Evolutionary conservation across 1,140 invertebrate genomes (phyloP), one percentile per base, ranked within the genome.

Genomic region (Lasaia peninsularis): DNA sequence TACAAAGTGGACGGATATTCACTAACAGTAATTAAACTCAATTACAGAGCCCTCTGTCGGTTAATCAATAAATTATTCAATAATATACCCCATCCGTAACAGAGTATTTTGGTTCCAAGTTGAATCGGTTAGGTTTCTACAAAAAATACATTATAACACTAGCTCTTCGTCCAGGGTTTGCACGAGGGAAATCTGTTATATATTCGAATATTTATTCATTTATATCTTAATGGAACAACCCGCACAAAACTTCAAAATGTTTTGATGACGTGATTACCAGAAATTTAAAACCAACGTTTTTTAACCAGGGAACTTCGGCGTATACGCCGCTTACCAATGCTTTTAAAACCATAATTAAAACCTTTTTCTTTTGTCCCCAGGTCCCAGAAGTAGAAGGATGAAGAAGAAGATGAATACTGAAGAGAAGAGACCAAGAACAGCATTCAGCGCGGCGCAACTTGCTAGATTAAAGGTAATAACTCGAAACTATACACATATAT

Each of bases 361-460:
- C 11, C 18, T 12, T n/a, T 54, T 57, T 61, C 24, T 28, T 14
- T 71, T 75, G 67, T 73, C 54, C 89, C 1, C 91, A 98, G 98
- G 97, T 89, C 98, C 97, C 2, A 91, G 98, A 76, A 95, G 95
- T 54, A 91, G 96, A 72, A 92, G 96, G 71, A 92, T 94, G 50
- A 97, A 96, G 74, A 84, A 81, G 67, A 83, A 84, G 63, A 70
- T 58, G 8, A 72, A 53, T 5, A 64, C 93, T 44, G 96, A 98
- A 79, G 97, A 99, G 82, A 99, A 99, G 86, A 91, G 98, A 72
- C 98, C 98, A 0, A 91, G 98, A 62, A 99, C 98, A 0, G 98
- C 98, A 0, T 99, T 99, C 91, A 98, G 97, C 58, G 95, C 94
- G 5, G 96, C 98, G 14, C 98, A 99, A 86, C 91, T 99, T 64